Base-by-base conservation (phyloP, 2,113 vertebrate genomes). In the Cacatua alba region DNA sequence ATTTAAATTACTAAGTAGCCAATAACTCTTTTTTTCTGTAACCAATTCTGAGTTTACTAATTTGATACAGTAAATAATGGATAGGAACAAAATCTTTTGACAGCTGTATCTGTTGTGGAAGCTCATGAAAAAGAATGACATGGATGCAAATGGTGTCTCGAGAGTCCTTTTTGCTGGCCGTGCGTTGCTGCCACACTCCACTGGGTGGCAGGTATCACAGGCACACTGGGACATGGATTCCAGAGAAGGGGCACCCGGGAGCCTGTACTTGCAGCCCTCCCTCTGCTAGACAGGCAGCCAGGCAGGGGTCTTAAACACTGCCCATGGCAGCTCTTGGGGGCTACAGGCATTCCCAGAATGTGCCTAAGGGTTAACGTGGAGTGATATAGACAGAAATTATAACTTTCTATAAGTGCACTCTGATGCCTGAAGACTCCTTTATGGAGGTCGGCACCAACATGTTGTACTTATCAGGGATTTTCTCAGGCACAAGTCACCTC, bases 1-100 rank as follows among this genome's bases (percentile, higher is more conserved):
- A 49, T 89, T 95, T 92, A 71, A 94, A 95, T 96, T 83, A 86
- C 71, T 69, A 77, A 92, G 86, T 64, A 81, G 65, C 48, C 93
- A 86, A 87, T 95, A 82, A 86, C 23, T 59, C 43, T n/a, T 59
- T 90, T 86, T 76, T 90, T 94, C 88, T 94, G 28, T 43, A 90
- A 51, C 44, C 24, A 59, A 7, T 79, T 92, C 63, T 46, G 44
- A 69, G 19, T 67, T 90, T 87, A 76, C 77, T 92, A 53, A 81
- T 95, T 91, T 83, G 39, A 49, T 51, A 65, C 29, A 69, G 62
- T 90, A 85, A 96, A 94, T 91, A 95, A 94, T 70, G 37, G 29
- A 83, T 67, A 62, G 48, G 52, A 92, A 78, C 62, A 88, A 94
- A 94, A 85, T 80, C 65, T 75, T 84, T 69, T 63, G 11, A 68